A percentile compares a stretch with the other conserved stretches of the same genome.
phyloP scores from a whole-genome alignment of 2,888 invertebrate species.

The Tromatobia lineatoria region DNA sequence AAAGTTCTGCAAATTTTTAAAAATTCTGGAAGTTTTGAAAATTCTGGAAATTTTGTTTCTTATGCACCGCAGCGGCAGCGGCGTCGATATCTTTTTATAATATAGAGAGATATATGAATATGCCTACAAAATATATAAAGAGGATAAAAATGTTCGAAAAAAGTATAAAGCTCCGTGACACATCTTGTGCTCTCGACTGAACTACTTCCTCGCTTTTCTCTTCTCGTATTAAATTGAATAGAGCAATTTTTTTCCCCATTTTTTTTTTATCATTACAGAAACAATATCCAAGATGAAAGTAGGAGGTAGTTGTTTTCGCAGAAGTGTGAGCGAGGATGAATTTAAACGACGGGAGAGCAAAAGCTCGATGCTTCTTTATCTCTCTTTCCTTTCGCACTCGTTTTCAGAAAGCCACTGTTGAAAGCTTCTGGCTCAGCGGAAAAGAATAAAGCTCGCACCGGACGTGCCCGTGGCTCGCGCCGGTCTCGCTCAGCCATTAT shows the following conservation, averaged over 20 bases:
- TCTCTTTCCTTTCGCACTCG: constrained; percentile 23
- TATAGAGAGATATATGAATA: no score
- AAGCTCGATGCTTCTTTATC: constrained; percentile 61
- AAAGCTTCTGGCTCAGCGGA: constrained; percentile 59
- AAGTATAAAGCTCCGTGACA: constrained; percentile 14
- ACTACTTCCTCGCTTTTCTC: background rate
- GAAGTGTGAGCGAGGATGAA: constrained; percentile 48
- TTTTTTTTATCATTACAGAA: constrained; percentile 42
- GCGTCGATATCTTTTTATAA: no score
- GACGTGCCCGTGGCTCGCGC: constrained; percentile 65
- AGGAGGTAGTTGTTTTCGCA: constrained; percentile 26
- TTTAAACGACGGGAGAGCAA: constrained; percentile 62
- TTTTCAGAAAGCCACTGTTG: constrained; percentile 22
- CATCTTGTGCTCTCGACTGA: constrained; percentile 11
- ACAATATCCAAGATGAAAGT: constrained; percentile 56
- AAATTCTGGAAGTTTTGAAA: no score
- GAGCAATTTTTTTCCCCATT: background rate
- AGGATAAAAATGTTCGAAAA: constrained; percentile 37
- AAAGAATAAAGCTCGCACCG: constrained; percentile 51
- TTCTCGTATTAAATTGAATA: constrained; percentile 50
- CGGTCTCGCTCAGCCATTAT: constrained; percentile 58
- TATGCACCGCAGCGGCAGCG: no score
- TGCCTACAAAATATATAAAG: constrained; percentile 23
- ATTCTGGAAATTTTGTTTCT: no score
- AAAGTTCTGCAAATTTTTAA: no score